phyloP scores from a whole-genome alignment of 2,888 invertebrate species.

The Drosophila diplacantha region DNA sequence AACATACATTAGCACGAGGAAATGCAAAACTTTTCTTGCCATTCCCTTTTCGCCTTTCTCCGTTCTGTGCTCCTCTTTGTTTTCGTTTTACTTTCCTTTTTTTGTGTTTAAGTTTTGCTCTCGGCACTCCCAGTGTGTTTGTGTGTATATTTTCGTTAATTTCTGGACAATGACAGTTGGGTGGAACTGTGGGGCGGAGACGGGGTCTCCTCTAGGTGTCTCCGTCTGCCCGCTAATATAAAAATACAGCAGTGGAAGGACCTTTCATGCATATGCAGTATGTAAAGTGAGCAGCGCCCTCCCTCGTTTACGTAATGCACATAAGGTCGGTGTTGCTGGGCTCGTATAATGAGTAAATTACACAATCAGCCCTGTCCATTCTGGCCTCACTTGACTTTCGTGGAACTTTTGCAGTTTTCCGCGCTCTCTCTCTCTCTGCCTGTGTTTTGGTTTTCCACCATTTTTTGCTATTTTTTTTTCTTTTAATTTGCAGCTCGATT shows the following conservation, averaged over 20 bases:
- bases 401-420: conserved; percentile 30
- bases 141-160: conserved; percentile 69
- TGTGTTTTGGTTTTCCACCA: conserved; percentile 30
- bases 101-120: conserved; percentile 21
- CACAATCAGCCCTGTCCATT: conserved; percentile 59
- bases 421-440: conserved; percentile 3
- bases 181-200: conserved; percentile 60
- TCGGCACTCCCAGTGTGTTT: conserved; percentile 20
- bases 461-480: conserved; percentile 34
- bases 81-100: background rate
- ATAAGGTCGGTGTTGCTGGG: conserved; percentile 35
- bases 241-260: conserved; percentile 61
- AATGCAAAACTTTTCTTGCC: conserved; percentile 65
- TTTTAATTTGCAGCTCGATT: conserved; percentile 56
- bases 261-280: conserved; percentile 59
- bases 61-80: conserved; percentile 6
- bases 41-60: conserved; percentile 23
- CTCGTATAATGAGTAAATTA: conserved; percentile 74
- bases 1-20: conserved; percentile 77
- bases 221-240: conserved; percentile 58
- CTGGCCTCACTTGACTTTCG: conserved; percentile 62
- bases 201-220: conserved; percentile 33
- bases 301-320: conserved; percentile 53
- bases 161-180: conserved; percentile 74
- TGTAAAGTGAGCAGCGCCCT: conserved; percentile 54